Conservation (phyloP, 2,113 vertebrate species). For the Herpailurus yagouaroundi region DNA sequence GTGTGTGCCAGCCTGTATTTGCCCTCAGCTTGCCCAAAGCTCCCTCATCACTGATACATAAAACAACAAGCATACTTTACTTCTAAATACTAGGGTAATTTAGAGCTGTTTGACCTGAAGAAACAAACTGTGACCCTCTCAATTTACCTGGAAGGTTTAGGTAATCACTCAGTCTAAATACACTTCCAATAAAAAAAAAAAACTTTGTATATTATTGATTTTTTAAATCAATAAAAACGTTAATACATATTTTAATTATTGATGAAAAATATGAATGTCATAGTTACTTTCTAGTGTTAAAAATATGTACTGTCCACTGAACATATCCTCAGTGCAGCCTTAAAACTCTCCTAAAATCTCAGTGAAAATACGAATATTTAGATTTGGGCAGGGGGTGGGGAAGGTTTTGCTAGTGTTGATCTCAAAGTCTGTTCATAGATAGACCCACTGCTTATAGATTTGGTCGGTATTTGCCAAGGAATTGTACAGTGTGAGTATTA, state of each 20-base stretch:
- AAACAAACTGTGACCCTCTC: background rate
- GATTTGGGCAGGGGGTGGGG: background rate
- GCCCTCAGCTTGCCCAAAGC: too few relatives aligned
- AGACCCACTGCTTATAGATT: background rate
- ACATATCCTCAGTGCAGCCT: background rate
- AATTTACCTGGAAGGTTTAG: background rate
- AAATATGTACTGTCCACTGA: background rate
- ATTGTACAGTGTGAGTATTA: conserved; percentile 20
- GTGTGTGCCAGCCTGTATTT: too few relatives aligned
- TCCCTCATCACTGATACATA: background rate
- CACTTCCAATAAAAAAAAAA: background rate
- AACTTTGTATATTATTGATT: background rate
- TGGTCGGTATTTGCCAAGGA: background rate
- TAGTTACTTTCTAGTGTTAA: background rate
- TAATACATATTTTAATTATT: background rate
- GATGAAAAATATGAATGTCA: background rate
- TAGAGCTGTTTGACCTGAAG: background rate
- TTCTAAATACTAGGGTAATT: background rate
- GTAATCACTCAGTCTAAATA: background rate
- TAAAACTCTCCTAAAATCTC: background rate
- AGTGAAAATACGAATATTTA: background rate
- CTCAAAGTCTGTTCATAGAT: background rate
- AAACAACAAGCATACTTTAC: background rate
- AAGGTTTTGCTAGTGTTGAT: background rate
- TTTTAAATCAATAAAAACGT: background rate